phyloP scores from a whole-genome alignment of 2,113 vertebrate genomes.

The Istiophorus platypterus region DNA sequence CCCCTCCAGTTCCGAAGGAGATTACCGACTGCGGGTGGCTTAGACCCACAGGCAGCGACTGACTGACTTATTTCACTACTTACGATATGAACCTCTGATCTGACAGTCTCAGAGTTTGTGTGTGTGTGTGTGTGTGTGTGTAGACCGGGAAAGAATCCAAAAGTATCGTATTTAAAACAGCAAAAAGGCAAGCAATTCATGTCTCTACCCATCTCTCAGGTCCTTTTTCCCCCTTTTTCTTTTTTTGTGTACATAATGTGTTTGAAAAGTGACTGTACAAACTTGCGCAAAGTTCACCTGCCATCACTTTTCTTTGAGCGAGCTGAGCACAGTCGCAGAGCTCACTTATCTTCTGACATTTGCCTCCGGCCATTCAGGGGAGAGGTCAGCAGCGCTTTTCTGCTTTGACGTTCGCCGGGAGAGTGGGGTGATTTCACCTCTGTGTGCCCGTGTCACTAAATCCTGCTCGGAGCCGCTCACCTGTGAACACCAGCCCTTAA shows the following conservation, averaged over 20 bases:
- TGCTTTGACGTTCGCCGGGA: conserved; percentile 32
- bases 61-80: conserved; percentile 41
- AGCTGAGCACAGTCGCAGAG: conserved; percentile 33
- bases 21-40: conserved; percentile 74
- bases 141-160: neutral
- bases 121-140: neutral
- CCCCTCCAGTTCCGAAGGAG: conserved; percentile 70
- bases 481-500: conserved; percentile 75
- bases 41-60: conserved; percentile 63
- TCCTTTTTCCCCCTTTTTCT: neutral
- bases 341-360: conserved; percentile 53
- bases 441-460: conserved; percentile 65
- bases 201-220: neutral
- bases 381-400: conserved; percentile 60
- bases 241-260: neutral
- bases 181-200: conserved; percentile 9
- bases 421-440: conserved; percentile 59
- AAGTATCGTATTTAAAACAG: neutral
- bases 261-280: conserved; percentile 2
- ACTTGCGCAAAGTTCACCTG: conserved; percentile 20
- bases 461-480: conserved; percentile 78
- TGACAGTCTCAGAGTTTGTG: neutral
- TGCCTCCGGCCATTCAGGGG: conserved; percentile 62
- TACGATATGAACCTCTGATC: conserved; percentile 21
- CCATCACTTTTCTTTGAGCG: conserved; percentile 31